Percentiles rank a stretch among this genome's conserved stretches.
Conservation (phyloP, 1,140 invertebrate genomes). For the Saccostrea glomerata region DNA sequence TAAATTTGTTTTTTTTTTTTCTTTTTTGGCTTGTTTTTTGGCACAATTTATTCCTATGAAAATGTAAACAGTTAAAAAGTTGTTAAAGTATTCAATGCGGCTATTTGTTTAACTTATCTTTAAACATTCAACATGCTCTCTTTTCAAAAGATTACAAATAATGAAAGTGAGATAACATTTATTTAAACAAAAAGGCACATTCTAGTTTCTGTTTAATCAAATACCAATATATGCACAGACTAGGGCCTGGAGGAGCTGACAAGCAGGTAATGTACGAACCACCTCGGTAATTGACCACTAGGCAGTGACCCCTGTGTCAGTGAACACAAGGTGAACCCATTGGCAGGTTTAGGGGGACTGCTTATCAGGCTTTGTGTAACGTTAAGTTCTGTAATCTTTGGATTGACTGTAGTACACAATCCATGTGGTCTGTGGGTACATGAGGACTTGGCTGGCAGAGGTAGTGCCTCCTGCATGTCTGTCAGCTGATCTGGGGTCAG, state of each 20-base stretch:
- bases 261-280: background rate
- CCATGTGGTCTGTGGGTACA: slow-evolving; percentile 2
- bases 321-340: background rate
- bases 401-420: background rate
- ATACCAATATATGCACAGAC: background rate
- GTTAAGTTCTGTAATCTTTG: background rate
- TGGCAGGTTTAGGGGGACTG: background rate
- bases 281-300: background rate
- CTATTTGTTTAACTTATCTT: too few relatives aligned
- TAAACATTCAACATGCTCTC: too few relatives aligned
- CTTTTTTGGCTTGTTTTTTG: too few relatives aligned
- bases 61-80: too few relatives aligned
- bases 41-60: too few relatives aligned
- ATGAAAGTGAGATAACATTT: too few relatives aligned
- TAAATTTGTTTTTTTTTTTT: too few relatives aligned
- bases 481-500: background rate
- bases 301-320: background rate
- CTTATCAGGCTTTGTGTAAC: slow-evolving; percentile 13
- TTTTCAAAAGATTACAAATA: too few relatives aligned
- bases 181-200: too few relatives aligned
- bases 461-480: background rate
- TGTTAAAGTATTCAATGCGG: too few relatives aligned
- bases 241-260: background rate
- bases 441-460: background rate
- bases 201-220: too few relatives aligned